Percentiles rank a stretch among this genome's conserved stretches.
Conservation (phyloP, 2,888 invertebrate species). For the Tortricodes alternella region DNA sequence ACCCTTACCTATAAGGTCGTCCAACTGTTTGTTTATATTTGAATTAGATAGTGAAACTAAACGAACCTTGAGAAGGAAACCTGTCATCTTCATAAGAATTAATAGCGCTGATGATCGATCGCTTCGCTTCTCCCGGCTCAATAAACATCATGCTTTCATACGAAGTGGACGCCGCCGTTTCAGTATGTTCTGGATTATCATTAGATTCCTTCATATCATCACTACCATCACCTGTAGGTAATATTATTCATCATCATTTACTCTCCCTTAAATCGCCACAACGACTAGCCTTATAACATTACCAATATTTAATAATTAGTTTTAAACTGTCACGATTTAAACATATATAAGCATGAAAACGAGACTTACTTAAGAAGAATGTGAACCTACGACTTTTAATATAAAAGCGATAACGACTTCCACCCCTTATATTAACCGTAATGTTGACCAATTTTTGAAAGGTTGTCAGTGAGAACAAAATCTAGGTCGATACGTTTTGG, state of each 20-base stretch:
- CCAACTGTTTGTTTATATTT: not conserved
- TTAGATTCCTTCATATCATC: not conserved
- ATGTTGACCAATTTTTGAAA: too few species aligned
- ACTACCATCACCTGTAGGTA: not conserved
- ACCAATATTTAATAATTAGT: too few species aligned
- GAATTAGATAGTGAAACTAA: not conserved
- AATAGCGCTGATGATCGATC: slow-evolving; percentile 62
- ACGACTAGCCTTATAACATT: too few species aligned
- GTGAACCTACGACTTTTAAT: too few species aligned
- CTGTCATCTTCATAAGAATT: slow-evolving; percentile 68
- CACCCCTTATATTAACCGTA: too few species aligned
- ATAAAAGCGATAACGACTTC: too few species aligned
- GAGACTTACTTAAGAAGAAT: too few species aligned
- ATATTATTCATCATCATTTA: not conserved
- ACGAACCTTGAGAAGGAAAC: slow-evolving; percentile 71
- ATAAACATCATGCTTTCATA: slow-evolving; percentile 42
- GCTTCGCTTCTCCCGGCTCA: slow-evolving; percentile 55
- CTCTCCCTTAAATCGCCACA: too few species aligned
- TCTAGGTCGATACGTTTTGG: too few species aligned
- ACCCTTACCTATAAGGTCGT: not conserved
- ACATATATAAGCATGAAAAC: too few species aligned
- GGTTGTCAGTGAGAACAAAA: too few species aligned
- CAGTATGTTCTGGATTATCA: not conserved
- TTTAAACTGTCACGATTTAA: too few species aligned
- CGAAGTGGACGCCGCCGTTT: slow-evolving; percentile 31